Evolutionary conservation across 2,888 invertebrate genomes (phyloP), one percentile per base, ranked within the genome.

Genomic region (Crioceris asparagi): DNA sequence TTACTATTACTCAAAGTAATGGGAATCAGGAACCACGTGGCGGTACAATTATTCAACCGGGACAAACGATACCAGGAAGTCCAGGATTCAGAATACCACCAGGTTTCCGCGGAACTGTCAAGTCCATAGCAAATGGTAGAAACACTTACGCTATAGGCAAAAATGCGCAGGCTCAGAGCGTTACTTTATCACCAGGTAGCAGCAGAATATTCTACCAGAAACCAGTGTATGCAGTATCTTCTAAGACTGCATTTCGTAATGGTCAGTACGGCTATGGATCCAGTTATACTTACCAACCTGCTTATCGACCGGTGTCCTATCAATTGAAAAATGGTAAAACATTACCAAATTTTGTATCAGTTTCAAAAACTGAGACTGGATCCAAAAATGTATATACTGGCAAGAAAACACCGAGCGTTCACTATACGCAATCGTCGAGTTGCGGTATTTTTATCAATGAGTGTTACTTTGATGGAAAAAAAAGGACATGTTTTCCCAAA

Each of bases 391-490:
- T 67, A 18, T 59, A 64, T 23, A 75, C 75, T 39, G 77, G 80
- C 41, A 79, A 82, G 56, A 80, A 80, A 62, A 79, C 75, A 55
- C 76, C 81, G 2, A 81, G 81, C 46, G 80, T 83, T 1, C 87
- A 84, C 62, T 87, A 83, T 53, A 84, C 86, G 0, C 87, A 87
- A 61, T 83, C 85, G 6, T 86, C 86, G 2, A 85, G 83, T 2
- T 88, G 87, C 58, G 87, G 87, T 6, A 85, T 85, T 56, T 86
- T 87, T 49, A 85, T 86, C 2, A 87, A 87, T 60, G 80, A 83
- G 0, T 87, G 87, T 56, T 83, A 84, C 33, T 77, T 83, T 56
- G 81, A 82, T 55, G 83, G 83, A 10, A 75, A 77, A 48, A 83
- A 80, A 48, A 85, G 83, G 62, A 77, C 86, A 38, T 88, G 87